These are phyloP conservation scores for Luperina nickerlii DNA, from an alignment of 2,888 invertebrate genomes.

Conservation along the genomic window DNA sequence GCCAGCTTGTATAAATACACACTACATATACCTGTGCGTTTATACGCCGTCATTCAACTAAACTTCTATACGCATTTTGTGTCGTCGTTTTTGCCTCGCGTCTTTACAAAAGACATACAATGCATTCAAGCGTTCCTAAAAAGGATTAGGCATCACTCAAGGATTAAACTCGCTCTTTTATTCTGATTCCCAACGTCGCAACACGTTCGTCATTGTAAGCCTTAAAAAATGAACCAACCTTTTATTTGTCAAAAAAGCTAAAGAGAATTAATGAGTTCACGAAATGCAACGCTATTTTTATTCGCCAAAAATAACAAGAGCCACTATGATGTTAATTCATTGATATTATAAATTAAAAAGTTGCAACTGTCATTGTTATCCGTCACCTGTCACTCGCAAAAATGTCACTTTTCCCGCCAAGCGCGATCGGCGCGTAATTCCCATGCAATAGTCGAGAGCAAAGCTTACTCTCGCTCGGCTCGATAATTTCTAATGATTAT, in stretches of 20 bases:
- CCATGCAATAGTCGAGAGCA: conserved; percentile 79
- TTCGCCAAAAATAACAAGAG: conserved; percentile 56
- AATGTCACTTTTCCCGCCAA: conserved; percentile 84
- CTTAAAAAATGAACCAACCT: conserved; percentile 54
- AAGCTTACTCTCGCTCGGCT: conserved; percentile 81
- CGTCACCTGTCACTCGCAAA: conserved; percentile 77
- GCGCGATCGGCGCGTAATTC: conserved; percentile 80
- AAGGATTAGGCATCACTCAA: conserved; percentile 79
- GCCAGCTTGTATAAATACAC: conserved; percentile 36
- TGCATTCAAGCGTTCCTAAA: conserved; percentile 71
- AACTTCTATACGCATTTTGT: conserved; percentile 70
- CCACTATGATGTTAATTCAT: conserved; percentile 30
- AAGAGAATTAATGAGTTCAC: conserved; percentile 44
- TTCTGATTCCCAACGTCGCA: conserved; percentile 80
- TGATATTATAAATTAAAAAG: conserved; percentile 62
- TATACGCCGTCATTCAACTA: conserved; percentile 67
- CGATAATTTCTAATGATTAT: conserved; percentile 88
- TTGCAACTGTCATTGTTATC: conserved; percentile 64
- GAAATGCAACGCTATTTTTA: conserved; percentile 52
- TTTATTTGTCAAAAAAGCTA: conserved; percentile 41
- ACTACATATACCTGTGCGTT: conserved; percentile 59
- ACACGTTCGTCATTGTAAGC: conserved; percentile 78
- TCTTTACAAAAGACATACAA: conserved; percentile 74
- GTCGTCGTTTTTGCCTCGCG: conserved; percentile 70
- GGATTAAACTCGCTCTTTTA: conserved; percentile 78